Evolutionary conservation across 1,140 invertebrate species (phyloP), one percentile per base, ranked within the genome.

Genomic region (Drosophila gunungcola): DNA sequence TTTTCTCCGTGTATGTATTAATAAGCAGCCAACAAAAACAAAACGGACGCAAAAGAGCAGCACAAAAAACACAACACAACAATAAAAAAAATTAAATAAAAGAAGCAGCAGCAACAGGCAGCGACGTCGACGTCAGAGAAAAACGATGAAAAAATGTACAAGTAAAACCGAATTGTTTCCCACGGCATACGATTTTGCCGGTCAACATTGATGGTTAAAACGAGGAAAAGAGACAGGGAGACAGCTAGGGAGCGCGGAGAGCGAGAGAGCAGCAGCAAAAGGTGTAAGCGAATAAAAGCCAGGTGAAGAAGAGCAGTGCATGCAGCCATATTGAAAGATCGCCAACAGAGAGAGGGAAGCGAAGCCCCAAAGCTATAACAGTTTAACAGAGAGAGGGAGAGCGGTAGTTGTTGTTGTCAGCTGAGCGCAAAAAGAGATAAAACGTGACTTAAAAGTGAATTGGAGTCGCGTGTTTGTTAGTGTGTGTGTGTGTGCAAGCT

Each of bases 151-250:
- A 91, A 91, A 91, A 91, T 78, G 73, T 90, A 80, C 84, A 92
- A 92, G 80, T 88, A 92, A 91, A 92, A 92, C 91, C 91, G 90
- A 92, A 92, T 92, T 92, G 91, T 92, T 92, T 92, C 91, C 91
- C 91, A 92, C 91, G 91, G 91, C 91, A 92, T 92, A 91, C 91
- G 90, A 92, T 92, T 88, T 92, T 92, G 91, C 91, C 91, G 91
- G 91, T 92, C 90, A 91, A 91, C 86, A 84, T 78, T 86, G 85
- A 89, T 80, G 85, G 80, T 61, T 79, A 70, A 78, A 68, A 72
- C 78, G 78, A 82, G 65, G 67, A 49, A 62, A 62, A 74, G 61
- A 56, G 57, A 83, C 42, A 46, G 67, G 51, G 32, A 60, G 73
- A 69, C n/a, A n/a, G 48, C 12, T 48, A 48, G 46, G 45, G 46